Evolutionary conservation across 2,888 invertebrate genomes (phyloP), one percentile per base, ranked within the genome.

Genomic region (Digitonthophagus gazella): DNA sequence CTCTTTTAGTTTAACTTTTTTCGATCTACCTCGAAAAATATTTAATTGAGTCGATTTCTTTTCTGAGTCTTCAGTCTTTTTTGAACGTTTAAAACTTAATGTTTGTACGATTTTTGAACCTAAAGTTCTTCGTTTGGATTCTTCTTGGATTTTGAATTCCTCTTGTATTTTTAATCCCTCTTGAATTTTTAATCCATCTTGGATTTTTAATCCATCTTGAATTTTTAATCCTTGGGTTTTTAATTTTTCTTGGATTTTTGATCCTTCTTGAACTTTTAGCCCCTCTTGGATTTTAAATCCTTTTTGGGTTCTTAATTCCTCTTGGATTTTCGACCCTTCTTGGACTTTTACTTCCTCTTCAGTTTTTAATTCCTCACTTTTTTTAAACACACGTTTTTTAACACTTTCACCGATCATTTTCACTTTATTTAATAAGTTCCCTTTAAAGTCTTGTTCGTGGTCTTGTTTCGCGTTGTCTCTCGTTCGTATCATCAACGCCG

Each of bases 51-150:
- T 64, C 22, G 61, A 54, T 67, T 63, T 58, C 1, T 67, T 67
- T 20, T 65, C 67, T 6, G 58, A 66, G 57, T 68, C 70, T 70
- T 56, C 66, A 28, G 58, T 72, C 58, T 67, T 69, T 28, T 66
- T 68, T 11, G 65, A 70, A 15, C 68, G 70, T 57, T 70, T 70
- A 55, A 78, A 69, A 66, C 74, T 75, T 72, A 82, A 80, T 74
- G 81, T 79, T 77, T 79, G 82, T 5, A 80, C 74, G 74, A 81
- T 78, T 70, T 77, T 82, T 8, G 80, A 57, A 19, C 75, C 73
- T 63, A 75, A 67, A 68, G 82, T 81, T 70, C 54, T 61, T 67
- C 58, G 19, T 69, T 69, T 54, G 28, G 15, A 22, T 56, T 5
- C 18, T 56, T 66, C 16, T 61, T 22, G 65, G 58, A 19, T 58